phyloP scores from a whole-genome alignment of 2,797 vertebrate species.

The Myiotriccus ornatus region DNA sequence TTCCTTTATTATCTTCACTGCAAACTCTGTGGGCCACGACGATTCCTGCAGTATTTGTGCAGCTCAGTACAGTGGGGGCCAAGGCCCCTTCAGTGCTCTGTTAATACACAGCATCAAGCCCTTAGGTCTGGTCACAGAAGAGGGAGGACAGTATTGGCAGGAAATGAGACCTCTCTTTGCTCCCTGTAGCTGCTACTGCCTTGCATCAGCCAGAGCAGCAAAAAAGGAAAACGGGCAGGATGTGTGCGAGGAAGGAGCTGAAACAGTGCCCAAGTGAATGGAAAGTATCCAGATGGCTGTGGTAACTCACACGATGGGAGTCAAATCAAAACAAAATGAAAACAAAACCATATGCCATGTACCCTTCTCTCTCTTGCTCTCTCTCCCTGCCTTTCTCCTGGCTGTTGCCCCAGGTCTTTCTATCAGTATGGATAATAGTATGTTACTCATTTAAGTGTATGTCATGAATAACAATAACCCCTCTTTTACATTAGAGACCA shows the following conservation, averaged over 20 bases:
- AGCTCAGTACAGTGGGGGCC: background rate
- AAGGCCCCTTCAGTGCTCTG: background rate
- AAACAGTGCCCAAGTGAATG: slow-evolving; percentile 49
- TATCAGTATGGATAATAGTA: background rate
- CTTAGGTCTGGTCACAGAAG: background rate
- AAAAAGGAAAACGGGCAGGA: background rate
- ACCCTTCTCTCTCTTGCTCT: slow-evolving; percentile 13
- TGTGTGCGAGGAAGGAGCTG: slow-evolving; percentile 39
- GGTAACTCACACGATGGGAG: slow-evolving; percentile 49
- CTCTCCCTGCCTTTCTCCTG: slow-evolving; percentile 24
- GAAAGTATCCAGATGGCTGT: slow-evolving; percentile 62
- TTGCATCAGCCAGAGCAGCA: background rate
- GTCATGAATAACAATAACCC: slow-evolving; percentile 62
- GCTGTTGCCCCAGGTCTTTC: slow-evolving; percentile 27
- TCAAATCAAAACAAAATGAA: slow-evolving; percentile 67
- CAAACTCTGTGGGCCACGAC: background rate
- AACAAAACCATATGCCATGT: slow-evolving; percentile 61
- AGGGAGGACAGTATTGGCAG: background rate
- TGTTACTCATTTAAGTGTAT: background rate
- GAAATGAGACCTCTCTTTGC: background rate
- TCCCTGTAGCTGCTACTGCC: background rate
- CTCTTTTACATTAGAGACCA: slow-evolving; percentile 40
- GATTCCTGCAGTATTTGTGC: background rate
- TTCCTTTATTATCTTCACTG: background rate
- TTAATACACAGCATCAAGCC: background rate